Evolutionary conservation across 2,888 invertebrate species (phyloP).

Genomic region (Drosophila leonis): DNA sequence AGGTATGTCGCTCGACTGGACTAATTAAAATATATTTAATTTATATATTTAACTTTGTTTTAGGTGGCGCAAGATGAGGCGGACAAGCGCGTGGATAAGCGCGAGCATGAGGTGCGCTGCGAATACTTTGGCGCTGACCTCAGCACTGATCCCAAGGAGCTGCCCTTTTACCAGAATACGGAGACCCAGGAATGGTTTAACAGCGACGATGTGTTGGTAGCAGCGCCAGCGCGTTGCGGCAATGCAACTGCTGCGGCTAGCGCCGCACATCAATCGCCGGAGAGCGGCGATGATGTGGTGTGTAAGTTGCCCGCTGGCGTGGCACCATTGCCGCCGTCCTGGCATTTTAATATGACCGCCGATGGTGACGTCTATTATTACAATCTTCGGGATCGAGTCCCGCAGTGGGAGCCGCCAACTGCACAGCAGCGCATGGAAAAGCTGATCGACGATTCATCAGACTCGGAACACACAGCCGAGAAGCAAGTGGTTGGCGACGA

Average conservation of each 20-base stretch:
- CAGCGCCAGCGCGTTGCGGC: constrained; percentile 82
- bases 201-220: constrained; percentile 74
- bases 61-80: constrained; percentile 84
- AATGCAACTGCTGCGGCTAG: constrained; percentile 18
- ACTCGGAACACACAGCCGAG: not conserved
- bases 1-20: constrained; percentile 66
- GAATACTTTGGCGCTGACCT: constrained; percentile 83
- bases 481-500: constrained; percentile 15
- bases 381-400: constrained; percentile 91
- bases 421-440: constrained; percentile 82
- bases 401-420: constrained; percentile 92
- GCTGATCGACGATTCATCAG: constrained; percentile 41
- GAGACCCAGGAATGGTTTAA: constrained; percentile 84
- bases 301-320: constrained; percentile 86
- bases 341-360: constrained; percentile 93
- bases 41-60: not conserved
- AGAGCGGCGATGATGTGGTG: constrained; percentile 29
- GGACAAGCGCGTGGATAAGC: constrained; percentile 82
- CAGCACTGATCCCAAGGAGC: constrained; percentile 71
- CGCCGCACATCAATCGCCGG: constrained; percentile 19
- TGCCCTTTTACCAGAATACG: constrained; percentile 84
- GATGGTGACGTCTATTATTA: constrained; percentile 96
- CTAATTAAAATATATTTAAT: not conserved
- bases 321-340: constrained; percentile 90
- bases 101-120: constrained; percentile 84